These are phyloP conservation scores for Pygoscelis antarcticus DNA, from an alignment of 2,113 vertebrate genomes.

Conservation along the genomic window DNA sequence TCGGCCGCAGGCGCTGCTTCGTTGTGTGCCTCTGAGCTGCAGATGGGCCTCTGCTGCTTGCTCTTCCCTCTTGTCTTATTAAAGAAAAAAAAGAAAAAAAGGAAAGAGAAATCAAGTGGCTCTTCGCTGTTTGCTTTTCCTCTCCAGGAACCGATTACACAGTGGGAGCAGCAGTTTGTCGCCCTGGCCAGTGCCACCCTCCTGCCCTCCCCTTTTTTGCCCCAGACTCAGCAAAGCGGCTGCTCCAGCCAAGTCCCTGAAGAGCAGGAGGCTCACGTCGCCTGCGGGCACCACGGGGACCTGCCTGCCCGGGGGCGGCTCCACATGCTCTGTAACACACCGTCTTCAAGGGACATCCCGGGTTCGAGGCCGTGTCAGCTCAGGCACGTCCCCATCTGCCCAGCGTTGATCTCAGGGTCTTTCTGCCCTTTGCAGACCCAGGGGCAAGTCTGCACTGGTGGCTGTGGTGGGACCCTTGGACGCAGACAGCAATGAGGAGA, in stretches of 20 bases:
- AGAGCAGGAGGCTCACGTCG: not conserved
- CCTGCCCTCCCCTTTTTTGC: not conserved
- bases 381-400: not conserved
- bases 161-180: not conserved
- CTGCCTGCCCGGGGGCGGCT: not conserved
- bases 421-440: not conserved
- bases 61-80: not conserved
- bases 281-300: not conserved
- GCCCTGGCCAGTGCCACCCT: not conserved
- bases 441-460: accelerated
- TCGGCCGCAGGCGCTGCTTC: not conserved
- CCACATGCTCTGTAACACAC: not conserved
- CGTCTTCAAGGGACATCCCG: not conserved
- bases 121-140: not conserved
- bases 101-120: not conserved
- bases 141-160: not conserved
- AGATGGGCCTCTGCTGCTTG: not conserved
- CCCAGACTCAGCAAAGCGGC: not conserved
- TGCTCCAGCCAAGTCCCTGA: not conserved
- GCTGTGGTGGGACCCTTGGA: not conserved
- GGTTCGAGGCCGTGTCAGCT: not conserved
- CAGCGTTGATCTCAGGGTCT: not conserved
- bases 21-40: accelerated
- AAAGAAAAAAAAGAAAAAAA: not conserved
- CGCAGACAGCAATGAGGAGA: not conserved